phyloP scores from a whole-genome alignment of 2,113 vertebrate species.

The Calypte anna region DNA sequence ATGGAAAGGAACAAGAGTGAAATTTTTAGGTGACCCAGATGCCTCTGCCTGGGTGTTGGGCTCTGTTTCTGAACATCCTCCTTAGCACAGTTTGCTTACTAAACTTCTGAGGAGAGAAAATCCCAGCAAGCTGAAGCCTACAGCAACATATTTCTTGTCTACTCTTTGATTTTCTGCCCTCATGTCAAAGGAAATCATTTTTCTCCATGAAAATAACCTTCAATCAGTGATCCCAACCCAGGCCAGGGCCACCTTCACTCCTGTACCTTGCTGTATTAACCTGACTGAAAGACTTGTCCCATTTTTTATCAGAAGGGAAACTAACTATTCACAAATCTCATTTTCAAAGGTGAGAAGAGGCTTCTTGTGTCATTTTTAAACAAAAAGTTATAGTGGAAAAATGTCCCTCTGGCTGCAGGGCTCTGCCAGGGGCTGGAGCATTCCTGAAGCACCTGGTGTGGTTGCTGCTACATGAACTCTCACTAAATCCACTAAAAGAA shows the following conservation, averaged over 20 bases:
- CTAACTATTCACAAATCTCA: neutral
- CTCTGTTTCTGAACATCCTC: neutral
- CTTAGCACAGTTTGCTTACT: too few species aligned
- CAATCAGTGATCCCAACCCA: neutral
- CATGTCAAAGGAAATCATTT: neutral
- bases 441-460: neutral
- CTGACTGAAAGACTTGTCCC: fast-evolving
- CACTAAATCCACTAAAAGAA: fast-evolving
- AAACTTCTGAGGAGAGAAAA: neutral
- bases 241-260: neutral
- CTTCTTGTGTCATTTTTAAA: neutral
- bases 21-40: fast-evolving
- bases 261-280: neutral
- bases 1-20: neutral
- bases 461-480: neutral
- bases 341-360: neutral
- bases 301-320: neutral
- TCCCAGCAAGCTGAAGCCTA: neutral
- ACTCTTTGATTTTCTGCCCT: neutral
- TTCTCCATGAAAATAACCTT: neutral
- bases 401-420: neutral
- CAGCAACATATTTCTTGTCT: neutral
- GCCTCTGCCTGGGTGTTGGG: too few species aligned
- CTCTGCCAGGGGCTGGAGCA: neutral
- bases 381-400: neutral